Evolutionary conservation across 2,888 invertebrate species (phyloP).

Genomic region (Orthonychiurus folsomi): DNA sequence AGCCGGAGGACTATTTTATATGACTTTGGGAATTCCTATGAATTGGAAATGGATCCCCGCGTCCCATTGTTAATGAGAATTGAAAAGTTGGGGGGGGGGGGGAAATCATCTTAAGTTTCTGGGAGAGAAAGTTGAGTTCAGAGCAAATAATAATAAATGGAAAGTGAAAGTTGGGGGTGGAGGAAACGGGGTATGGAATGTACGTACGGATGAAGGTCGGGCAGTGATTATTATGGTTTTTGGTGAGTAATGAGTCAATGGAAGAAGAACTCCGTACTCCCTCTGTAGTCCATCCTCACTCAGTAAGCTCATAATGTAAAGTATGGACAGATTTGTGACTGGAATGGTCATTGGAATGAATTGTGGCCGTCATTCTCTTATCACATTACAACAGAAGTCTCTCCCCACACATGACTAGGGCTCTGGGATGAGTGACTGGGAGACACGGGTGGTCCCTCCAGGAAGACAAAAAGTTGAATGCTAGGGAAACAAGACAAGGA

Average conservation of each 20-base stretch:
- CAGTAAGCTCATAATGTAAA: neutral
- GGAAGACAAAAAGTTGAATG: neutral
- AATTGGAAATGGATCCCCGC: neutral
- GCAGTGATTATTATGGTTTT: neutral
- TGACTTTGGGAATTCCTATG: neutral
- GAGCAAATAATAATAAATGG: neutral
- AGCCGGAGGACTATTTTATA: neutral
- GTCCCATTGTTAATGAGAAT: neutral
- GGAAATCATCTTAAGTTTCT: too few species aligned
- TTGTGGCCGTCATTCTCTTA: slow-evolving; percentile 33
- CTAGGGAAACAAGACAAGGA: slow-evolving; percentile 14
- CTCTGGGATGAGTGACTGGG: slow-evolving; percentile 2
- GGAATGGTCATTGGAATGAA: slow-evolving; percentile 29
- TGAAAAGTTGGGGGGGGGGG: neutral
- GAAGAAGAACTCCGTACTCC: too few species aligned
- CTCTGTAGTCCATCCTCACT: too few species aligned
- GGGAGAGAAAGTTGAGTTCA: neutral
- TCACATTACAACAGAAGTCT: slow-evolving; percentile 27
- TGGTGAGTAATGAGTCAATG: too few species aligned
- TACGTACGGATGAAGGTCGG: neutral
- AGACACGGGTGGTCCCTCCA: neutral
- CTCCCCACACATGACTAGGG: neutral
- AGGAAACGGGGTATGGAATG: neutral
- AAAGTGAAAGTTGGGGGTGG: neutral
- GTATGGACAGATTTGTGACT: slow-evolving; percentile 23